A percentile compares a stretch with the other conserved stretches of the same genome.
These are phyloP conservation scores for Pasiphila rectangulata DNA, from an alignment of 2,888 invertebrate species.

Conservation along the genomic window DNA sequence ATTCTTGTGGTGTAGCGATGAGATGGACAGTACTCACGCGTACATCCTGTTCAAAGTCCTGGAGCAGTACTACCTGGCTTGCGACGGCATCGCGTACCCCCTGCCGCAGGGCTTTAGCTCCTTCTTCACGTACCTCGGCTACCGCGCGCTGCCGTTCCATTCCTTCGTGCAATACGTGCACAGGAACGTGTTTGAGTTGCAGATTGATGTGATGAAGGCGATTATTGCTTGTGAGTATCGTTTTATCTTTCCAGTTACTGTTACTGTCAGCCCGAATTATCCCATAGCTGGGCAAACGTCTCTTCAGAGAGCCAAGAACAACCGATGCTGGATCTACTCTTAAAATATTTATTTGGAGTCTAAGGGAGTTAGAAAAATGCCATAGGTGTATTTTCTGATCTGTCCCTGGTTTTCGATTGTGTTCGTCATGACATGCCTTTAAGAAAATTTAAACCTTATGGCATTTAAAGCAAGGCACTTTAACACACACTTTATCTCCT, in stretches of 20 bases:
- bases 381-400: too few relatives aligned
- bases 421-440: too few relatives aligned
- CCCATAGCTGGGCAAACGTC: too few relatives aligned
- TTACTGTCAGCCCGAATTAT: too few relatives aligned
- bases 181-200: slow-evolving; percentile 91
- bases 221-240: slow-evolving; percentile 86
- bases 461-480: too few relatives aligned
- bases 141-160: slow-evolving; percentile 87
- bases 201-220: slow-evolving; percentile 92
- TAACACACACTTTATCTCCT: too few relatives aligned
- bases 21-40: slow-evolving; percentile 84
- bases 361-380: too few relatives aligned
- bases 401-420: too few relatives aligned
- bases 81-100: slow-evolving; percentile 88
- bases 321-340: too few relatives aligned
- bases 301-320: too few relatives aligned
- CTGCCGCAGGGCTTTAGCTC: slow-evolving; percentile 93
- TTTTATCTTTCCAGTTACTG: background rate
- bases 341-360: too few relatives aligned
- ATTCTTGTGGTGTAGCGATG: slow-evolving; percentile 18
- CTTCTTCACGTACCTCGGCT: slow-evolving; percentile 93
- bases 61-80: slow-evolving; percentile 90
- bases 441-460: too few relatives aligned
- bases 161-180: slow-evolving; percentile 92
- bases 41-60: slow-evolving; percentile 87